Evolutionary conservation across 2,113 vertebrate species (phyloP).

Genomic region (Zonotrichia leucophrys): DNA sequence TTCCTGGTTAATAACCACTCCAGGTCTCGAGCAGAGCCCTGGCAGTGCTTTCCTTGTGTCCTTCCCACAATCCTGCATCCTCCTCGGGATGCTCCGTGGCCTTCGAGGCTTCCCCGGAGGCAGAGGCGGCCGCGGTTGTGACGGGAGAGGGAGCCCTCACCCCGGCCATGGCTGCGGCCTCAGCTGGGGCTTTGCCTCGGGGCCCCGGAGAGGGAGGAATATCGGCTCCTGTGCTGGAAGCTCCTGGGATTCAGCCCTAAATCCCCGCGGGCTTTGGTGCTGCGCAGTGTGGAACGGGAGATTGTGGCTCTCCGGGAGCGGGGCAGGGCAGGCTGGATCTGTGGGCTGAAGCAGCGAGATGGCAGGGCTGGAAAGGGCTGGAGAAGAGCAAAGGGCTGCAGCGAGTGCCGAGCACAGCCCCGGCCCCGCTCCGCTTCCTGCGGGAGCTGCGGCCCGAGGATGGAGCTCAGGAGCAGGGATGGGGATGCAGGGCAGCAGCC

Average conservation of each 20-base stretch:
- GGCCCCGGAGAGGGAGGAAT: too few species aligned
- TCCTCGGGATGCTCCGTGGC: rapidly evolving
- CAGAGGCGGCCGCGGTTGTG: neutral
- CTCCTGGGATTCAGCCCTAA: neutral
- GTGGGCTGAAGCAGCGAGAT: neutral
- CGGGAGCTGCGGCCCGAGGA: neutral
- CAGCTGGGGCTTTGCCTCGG: too few species aligned
- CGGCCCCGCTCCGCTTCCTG: neutral
- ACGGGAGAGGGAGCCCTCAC: conserved; percentile 41
- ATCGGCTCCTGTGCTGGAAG: neutral
- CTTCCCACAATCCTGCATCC: rapidly evolving
- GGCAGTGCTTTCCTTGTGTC: neutral
- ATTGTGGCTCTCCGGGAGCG: neutral
- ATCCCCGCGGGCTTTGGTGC: neutral
- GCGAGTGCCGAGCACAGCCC: neutral
- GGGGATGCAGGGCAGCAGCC: neutral
- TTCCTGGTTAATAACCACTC: neutral
- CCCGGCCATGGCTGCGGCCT: neutral
- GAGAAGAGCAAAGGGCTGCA: neutral
- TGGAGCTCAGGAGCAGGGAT: too few species aligned
- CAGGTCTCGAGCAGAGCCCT: too few species aligned
- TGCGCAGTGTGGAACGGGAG: neutral
- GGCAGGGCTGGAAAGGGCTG: too few species aligned
- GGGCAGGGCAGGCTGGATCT: neutral
- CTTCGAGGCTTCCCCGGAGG: neutral